A percentile compares a stretch with the other conserved stretches of the same genome.
These are phyloP conservation scores for Argyrosomus japonicus DNA, from an alignment of 2,113 vertebrate genomes.

Conservation along the genomic window DNA sequence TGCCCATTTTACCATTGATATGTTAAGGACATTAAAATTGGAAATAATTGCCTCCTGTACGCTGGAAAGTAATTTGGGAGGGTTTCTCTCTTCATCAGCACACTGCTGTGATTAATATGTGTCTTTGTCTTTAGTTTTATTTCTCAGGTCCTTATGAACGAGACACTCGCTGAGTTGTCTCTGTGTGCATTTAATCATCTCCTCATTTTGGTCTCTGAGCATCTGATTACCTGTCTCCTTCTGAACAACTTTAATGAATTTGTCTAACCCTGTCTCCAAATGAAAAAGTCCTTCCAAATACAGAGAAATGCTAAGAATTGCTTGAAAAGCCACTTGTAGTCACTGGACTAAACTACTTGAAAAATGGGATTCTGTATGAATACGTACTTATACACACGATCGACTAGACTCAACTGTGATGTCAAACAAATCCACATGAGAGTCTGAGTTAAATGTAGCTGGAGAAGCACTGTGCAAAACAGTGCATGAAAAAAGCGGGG, in stretches of 20 bases:
- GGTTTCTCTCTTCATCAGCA: constrained; percentile 57
- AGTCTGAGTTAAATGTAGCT: constrained; percentile 14
- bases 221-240: constrained; percentile 33
- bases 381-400: constrained; percentile 3
- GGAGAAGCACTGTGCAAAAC: neutral
- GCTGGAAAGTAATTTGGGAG: constrained; percentile 61
- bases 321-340: constrained; percentile 1
- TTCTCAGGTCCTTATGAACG: constrained; percentile 50
- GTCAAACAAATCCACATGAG: constrained; percentile 26
- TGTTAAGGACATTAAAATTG: constrained; percentile 57
- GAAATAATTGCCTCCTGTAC: constrained; percentile 65
- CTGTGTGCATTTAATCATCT: constrained; percentile 45
- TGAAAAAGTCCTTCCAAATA: neutral
- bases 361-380: constrained; percentile 22
- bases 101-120: constrained; percentile 51
- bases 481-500: neutral
- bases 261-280: constrained; percentile 12
- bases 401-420: constrained; percentile 15
- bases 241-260: constrained; percentile 12
- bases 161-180: constrained; percentile 40
- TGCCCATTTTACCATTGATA: constrained; percentile 24
- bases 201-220: constrained; percentile 23
- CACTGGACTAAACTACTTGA: constrained; percentile 8
- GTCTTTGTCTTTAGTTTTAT: constrained; percentile 51
- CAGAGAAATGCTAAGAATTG: constrained; percentile 9